phyloP scores from a whole-genome alignment of 2,888 invertebrate genomes.

The Caenorhabditis japonica region DNA sequence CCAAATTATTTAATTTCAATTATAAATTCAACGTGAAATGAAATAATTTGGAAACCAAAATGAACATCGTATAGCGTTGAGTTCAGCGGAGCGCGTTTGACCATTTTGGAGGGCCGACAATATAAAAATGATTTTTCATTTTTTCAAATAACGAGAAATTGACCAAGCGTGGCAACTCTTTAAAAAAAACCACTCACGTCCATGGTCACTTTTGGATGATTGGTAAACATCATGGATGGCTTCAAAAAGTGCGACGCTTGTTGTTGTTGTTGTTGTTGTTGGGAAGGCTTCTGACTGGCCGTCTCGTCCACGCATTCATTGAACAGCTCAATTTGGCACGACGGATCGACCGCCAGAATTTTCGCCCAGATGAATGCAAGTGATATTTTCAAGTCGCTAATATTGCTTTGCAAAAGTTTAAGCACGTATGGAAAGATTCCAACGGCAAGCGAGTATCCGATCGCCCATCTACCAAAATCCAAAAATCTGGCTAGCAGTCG shows the following conservation, averaged over 20 bases:
- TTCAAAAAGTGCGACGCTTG: slow-evolving; percentile 2
- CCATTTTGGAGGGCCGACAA: too few species aligned
- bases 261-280: slow-evolving; percentile 14
- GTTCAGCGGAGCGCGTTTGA: too few species aligned
- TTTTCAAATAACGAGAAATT: too few species aligned
- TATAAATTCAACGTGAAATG: too few species aligned
- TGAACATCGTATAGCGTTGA: too few species aligned
- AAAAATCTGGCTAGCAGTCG: slow-evolving; percentile 92
- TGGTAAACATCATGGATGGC: slow-evolving; percentile 21
- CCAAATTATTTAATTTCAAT: too few species aligned
- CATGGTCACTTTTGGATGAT: slow-evolving; percentile 14
- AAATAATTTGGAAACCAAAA: too few species aligned
- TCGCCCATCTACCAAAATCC: slow-evolving; percentile 95
- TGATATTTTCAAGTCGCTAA: slow-evolving; percentile 87
- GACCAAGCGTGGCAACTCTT: too few species aligned
- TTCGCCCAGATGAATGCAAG: slow-evolving; percentile 99
- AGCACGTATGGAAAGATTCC: slow-evolving; percentile 95
- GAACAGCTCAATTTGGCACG: slow-evolving; percentile 89
- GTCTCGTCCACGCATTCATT: slow-evolving; percentile 59
- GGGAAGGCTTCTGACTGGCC: background rate
- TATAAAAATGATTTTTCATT: too few species aligned
- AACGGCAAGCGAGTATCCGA: slow-evolving; percentile 88
- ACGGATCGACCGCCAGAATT: slow-evolving; percentile 91
- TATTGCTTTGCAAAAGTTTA: slow-evolving; percentile 87
- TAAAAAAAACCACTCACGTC: slow-evolving; percentile 7